Conservation (phyloP, 2,797 vertebrate species). For the Acanthiza pusilla region DNA sequence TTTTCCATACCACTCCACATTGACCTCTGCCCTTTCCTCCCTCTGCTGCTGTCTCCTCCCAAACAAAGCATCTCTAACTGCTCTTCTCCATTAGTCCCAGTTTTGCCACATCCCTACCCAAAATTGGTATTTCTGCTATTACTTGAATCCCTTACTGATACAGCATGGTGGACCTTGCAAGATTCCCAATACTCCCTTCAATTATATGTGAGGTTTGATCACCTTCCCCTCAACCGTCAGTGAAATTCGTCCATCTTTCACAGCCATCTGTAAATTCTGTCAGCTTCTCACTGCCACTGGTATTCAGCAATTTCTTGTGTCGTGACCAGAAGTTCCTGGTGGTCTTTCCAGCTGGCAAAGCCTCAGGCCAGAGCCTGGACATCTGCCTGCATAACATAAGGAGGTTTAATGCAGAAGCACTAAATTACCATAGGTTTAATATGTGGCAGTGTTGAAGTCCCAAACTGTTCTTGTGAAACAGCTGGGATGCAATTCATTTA, state of each 20-base stretch:
- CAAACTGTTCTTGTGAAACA: fast-evolving
- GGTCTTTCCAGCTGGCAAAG: not conserved
- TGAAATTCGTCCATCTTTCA: not conserved
- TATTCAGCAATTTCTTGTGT: not conserved
- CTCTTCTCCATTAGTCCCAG: not conserved
- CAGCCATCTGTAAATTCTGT: not conserved
- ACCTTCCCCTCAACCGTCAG: not conserved
- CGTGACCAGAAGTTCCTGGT: not conserved
- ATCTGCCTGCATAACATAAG: not conserved
- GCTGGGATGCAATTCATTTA: slow-evolving; percentile 63
- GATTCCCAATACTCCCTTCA: not conserved
- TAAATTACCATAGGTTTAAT: not conserved
- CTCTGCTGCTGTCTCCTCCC: not conserved
- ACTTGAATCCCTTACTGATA: not conserved
- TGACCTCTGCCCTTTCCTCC: not conserved
- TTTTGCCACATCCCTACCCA: not conserved
- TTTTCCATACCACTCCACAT: not conserved
- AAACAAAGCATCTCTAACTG: not conserved
- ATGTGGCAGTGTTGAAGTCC: fast-evolving
- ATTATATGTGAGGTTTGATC: not conserved
- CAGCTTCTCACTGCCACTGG: not conserved
- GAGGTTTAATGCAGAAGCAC: not conserved
- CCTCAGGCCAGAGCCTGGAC: not conserved
- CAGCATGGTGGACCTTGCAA: not conserved
- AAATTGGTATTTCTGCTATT: not conserved